Evolutionary conservation across 2,888 invertebrate species (phyloP).

Genomic region (Deroplatys truncata): DNA sequence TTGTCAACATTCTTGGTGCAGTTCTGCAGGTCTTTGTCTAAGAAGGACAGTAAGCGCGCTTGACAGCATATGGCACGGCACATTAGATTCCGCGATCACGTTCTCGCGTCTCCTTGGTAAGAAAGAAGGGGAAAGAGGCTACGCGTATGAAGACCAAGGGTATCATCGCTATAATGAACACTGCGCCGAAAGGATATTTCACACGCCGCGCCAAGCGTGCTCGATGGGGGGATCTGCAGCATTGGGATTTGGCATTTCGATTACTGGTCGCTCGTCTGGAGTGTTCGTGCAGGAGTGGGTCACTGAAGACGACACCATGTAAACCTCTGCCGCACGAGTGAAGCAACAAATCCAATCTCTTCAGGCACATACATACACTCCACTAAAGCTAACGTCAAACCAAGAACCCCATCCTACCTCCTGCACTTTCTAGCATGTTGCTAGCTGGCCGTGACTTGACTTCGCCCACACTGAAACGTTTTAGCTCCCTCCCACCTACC

Average conservation of each 20-base stretch:
- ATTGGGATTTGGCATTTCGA: slow-evolving; percentile 3
- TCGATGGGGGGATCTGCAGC: neutral
- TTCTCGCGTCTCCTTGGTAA: neutral
- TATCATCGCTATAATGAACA: neutral
- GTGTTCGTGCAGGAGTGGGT: neutral
- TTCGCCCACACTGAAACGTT: neutral
- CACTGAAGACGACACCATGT: slow-evolving; percentile 13
- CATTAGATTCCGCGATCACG: neutral
- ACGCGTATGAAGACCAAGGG: neutral
- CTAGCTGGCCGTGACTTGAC: neutral
- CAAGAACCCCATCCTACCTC: neutral
- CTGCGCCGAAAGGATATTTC: neutral
- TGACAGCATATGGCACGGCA: neutral
- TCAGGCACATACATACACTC: neutral
- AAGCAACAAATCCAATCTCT: slow-evolving; percentile 26
- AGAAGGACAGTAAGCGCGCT: neutral
- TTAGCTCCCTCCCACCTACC: neutral
- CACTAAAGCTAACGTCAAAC: neutral
- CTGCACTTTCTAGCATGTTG: neutral
- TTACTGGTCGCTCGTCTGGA: neutral
- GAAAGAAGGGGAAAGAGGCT: neutral
- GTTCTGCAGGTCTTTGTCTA: too few species aligned
- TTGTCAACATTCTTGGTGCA: too few species aligned
- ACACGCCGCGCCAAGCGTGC: neutral
- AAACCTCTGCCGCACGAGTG: slow-evolving; percentile 18